Evolutionary conservation across 2,888 invertebrate genomes (phyloP).

Genomic region (Drosophila paranaensis): DNA sequence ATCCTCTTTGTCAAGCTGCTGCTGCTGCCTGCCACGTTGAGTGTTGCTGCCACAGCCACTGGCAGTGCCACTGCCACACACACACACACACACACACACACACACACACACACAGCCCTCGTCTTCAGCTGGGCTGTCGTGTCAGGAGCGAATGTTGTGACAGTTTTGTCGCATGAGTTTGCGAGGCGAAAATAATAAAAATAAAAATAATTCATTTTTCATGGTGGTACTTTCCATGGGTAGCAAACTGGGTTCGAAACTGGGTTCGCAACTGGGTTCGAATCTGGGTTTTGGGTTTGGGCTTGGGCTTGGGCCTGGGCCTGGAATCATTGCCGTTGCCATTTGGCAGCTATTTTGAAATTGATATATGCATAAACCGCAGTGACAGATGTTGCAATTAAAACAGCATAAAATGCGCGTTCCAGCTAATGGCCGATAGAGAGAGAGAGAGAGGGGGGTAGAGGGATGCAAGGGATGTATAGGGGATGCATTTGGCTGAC

Average conservation of each 20-base stretch:
- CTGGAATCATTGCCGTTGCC: slow-evolving; percentile 53
- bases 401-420: slow-evolving; percentile 79
- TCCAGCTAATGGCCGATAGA: slow-evolving; percentile 54
- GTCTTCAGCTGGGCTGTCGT: slow-evolving; percentile 54
- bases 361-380: slow-evolving; percentile 82
- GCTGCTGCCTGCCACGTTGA: slow-evolving; percentile 9
- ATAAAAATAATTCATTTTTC: slow-evolving; percentile 78
- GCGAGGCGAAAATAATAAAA: slow-evolving; percentile 73
- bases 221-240: slow-evolving; percentile 38
- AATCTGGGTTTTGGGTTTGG: background rate
- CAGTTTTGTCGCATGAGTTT: slow-evolving; percentile 68
- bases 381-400: slow-evolving; percentile 84
- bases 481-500: slow-evolving; percentile 27
- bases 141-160: slow-evolving; percentile 72
- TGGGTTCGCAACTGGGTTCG: too few relatives aligned
- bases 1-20: slow-evolving; percentile 30
- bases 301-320: slow-evolving; percentile 22
- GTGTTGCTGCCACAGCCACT: slow-evolving; percentile 6
- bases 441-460: slow-evolving; percentile 23
- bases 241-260: background rate
- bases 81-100: background rate
- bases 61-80: background rate
- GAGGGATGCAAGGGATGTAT: slow-evolving; percentile 11
- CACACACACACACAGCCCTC: slow-evolving; percentile 17
- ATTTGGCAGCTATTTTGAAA: slow-evolving; percentile 78